Conservation (phyloP, 2,888 invertebrate genomes). For the Eubasilissa splendida region DNA sequence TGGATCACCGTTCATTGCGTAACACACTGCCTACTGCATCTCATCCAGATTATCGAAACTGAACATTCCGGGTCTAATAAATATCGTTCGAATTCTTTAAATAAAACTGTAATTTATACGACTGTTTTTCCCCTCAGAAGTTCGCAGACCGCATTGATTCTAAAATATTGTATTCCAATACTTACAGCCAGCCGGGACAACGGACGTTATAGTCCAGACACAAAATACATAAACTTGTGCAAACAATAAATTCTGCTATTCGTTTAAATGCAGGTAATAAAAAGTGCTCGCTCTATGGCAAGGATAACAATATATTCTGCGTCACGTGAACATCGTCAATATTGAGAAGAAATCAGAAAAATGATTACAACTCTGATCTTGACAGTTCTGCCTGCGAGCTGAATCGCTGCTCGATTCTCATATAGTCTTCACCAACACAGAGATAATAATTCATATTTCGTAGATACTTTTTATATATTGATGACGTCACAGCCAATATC, state of each 20-base stretch:
- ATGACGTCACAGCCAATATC: too few relatives aligned
- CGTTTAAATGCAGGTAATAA: too few relatives aligned
- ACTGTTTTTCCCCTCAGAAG: neutral
- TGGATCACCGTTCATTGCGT: conserved; percentile 2
- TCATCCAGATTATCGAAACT: neutral
- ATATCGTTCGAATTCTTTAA: neutral
- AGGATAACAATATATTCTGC: neutral
- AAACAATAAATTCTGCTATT: too few relatives aligned
- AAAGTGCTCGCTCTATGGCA: neutral
- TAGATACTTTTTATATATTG: too few relatives aligned
- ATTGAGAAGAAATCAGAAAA: too few relatives aligned
- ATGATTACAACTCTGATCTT: too few relatives aligned
- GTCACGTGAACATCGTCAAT: too few relatives aligned
- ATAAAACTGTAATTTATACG: neutral
- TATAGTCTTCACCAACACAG: too few relatives aligned
- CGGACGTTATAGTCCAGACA: neutral
- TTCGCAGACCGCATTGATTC: neutral
- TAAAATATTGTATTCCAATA: neutral
- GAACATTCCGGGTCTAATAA: neutral
- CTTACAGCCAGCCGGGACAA: neutral
- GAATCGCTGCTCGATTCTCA: too few relatives aligned
- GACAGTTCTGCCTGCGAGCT: too few relatives aligned
- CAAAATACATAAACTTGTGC: too few relatives aligned
- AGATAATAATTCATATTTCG: too few relatives aligned
- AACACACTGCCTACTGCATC: neutral